Conservation (phyloP, 2,113 vertebrate species). For the Alligator sinensis region DNA sequence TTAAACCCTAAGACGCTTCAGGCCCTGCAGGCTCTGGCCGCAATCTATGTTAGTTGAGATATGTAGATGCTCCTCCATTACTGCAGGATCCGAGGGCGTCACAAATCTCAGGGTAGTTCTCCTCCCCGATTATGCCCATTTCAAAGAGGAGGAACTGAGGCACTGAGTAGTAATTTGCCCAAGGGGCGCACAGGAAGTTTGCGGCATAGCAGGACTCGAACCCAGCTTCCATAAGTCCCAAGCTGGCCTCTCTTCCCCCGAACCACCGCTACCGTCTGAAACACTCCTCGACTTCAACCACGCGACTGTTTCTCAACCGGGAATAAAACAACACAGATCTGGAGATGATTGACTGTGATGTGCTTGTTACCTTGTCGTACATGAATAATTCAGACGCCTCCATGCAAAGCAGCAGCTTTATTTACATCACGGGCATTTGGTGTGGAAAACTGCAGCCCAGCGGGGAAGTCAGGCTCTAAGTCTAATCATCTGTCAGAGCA, state of each 20-base stretch:
- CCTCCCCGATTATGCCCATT: background rate
- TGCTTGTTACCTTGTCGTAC: background rate
- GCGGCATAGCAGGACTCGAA: background rate
- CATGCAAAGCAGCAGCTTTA: conserved; percentile 4
- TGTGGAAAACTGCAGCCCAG: background rate
- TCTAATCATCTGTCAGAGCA: background rate
- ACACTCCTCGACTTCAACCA: background rate
- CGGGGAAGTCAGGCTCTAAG: background rate
- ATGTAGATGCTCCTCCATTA: background rate
- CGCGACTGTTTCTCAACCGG: background rate
- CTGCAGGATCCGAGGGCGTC: background rate
- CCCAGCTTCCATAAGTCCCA: background rate
- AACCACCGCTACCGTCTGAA: background rate
- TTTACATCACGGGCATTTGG: background rate
- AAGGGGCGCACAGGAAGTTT: background rate
- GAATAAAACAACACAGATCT: background rate
- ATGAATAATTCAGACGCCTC: conserved; percentile 10
- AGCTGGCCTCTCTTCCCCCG: background rate
- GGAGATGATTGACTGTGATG: background rate
- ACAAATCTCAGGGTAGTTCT: fast-evolving
- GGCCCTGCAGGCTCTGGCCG: background rate
- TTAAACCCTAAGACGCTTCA: background rate
- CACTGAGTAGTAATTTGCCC: background rate
- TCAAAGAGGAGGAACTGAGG: background rate
- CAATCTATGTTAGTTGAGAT: background rate